These are phyloP conservation scores for Hemiscyllium ocellatum DNA, from an alignment of 2,113 vertebrate genomes.

Conservation along the genomic window DNA sequence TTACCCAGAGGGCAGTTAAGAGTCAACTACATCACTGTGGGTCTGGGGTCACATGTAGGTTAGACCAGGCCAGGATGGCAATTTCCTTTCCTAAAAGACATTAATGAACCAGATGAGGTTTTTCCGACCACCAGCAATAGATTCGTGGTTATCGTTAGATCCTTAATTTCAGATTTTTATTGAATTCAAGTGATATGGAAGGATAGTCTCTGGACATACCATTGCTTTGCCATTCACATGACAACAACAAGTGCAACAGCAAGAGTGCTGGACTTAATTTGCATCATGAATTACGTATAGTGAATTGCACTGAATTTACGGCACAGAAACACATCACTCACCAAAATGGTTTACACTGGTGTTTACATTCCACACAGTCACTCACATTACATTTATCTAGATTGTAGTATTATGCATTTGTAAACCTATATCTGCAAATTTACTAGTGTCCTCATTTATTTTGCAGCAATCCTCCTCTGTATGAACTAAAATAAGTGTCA, in stretches of 20 bases:
- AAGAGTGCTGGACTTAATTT: background rate
- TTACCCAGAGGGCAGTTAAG: no score
- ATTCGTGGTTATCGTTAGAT: no score
- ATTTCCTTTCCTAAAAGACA: no score
- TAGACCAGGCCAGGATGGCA: no score
- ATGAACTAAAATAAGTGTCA: no score
- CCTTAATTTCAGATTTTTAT: no score
- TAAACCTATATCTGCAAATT: background rate
- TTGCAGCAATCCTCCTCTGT: no score
- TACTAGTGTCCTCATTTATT: background rate
- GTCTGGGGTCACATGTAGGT: no score
- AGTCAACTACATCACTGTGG: no score
- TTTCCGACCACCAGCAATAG: no score
- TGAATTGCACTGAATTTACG: background rate
- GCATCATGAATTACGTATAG: background rate
- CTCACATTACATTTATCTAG: background rate
- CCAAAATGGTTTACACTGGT: background rate
- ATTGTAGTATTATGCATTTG: background rate
- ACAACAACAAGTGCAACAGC: background rate
- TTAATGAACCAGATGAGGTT: no score
- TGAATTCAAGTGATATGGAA: no score
- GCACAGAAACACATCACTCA: background rate
- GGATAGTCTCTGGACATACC: background rate
- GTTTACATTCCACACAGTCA: background rate
- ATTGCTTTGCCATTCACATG: background rate